phyloP scores from a whole-genome alignment of 2,888 invertebrate species.

The Leptinotarsa tumamoca region DNA sequence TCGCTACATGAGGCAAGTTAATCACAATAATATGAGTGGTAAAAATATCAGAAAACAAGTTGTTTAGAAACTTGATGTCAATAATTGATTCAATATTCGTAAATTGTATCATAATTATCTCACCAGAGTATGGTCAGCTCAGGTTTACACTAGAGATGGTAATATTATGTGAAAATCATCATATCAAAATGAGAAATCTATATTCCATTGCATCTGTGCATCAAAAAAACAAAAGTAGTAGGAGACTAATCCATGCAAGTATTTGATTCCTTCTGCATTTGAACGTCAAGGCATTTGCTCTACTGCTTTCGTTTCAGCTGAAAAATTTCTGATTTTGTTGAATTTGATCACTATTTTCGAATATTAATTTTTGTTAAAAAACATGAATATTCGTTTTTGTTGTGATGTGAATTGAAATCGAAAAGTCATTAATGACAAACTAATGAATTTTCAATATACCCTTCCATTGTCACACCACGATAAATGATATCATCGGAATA shows the following conservation, averaged over 20 bases:
- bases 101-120: too few species aligned
- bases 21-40: too few species aligned
- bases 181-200: too few species aligned
- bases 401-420: slow-evolving; percentile 5
- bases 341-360: slow-evolving; percentile 40
- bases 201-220: too few species aligned
- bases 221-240: neutral
- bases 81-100: too few species aligned
- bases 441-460: slow-evolving; percentile 2
- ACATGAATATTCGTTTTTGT: neutral
- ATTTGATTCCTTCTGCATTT: neutral
- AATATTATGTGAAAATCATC: too few species aligned
- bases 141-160: too few species aligned
- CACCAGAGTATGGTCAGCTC: too few species aligned
- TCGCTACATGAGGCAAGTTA: too few species aligned
- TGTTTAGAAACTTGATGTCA: too few species aligned
- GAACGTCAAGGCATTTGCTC: slow-evolving; percentile 6
- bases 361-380: neutral
- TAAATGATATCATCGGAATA: slow-evolving; percentile 30
- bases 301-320: slow-evolving; percentile 1
- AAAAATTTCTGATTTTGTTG: slow-evolving; percentile 16
- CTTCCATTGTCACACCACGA: slow-evolving; percentile 39
- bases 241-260: neutral
- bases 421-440: neutral
- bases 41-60: too few species aligned